Evolutionary conservation across 1,140 invertebrate genomes (phyloP).

Genomic region (Drosophila orena): DNA sequence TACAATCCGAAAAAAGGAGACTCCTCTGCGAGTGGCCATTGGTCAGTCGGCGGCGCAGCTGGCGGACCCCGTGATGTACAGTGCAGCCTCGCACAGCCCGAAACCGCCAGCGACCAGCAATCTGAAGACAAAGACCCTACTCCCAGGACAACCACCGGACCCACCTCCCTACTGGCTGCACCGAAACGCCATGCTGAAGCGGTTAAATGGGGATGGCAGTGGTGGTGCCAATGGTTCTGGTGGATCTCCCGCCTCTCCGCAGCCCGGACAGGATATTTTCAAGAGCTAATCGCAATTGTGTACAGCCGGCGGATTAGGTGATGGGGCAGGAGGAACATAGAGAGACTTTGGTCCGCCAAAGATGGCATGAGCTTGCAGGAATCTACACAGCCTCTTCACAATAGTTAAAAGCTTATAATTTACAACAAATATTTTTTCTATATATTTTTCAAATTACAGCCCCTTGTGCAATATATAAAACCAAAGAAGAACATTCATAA

Average conservation of each 20-base stretch:
- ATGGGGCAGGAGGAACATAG: slow-evolving; percentile 4
- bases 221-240: slow-evolving; percentile 11
- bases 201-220: slow-evolving; percentile 65
- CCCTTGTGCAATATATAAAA: not conserved
- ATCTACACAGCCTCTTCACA: no score
- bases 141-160: slow-evolving; percentile 85
- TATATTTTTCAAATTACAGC: not conserved
- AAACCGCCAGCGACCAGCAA: slow-evolving; percentile 85
- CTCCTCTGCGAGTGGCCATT: slow-evolving; percentile 78
- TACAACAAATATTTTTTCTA: not conserved
- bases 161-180: slow-evolving; percentile 84
- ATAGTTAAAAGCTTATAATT: not conserved
- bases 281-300: slow-evolving; percentile 82
- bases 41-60: slow-evolving; percentile 75
- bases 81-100: slow-evolving; percentile 80
- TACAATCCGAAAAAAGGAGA: slow-evolving; percentile 86
- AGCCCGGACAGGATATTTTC: slow-evolving; percentile 77
- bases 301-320: slow-evolving; percentile 47
- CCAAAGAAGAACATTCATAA: no score
- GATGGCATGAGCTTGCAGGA: slow-evolving; percentile 34
- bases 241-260: slow-evolving; percentile 51
- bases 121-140: slow-evolving; percentile 86
- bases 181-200: slow-evolving; percentile 83
- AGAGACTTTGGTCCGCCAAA: slow-evolving; percentile 47
- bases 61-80: slow-evolving; percentile 84